Evolutionary conservation across 2,113 vertebrate species (phyloP).

Genomic region (Pan paniscus): DNA sequence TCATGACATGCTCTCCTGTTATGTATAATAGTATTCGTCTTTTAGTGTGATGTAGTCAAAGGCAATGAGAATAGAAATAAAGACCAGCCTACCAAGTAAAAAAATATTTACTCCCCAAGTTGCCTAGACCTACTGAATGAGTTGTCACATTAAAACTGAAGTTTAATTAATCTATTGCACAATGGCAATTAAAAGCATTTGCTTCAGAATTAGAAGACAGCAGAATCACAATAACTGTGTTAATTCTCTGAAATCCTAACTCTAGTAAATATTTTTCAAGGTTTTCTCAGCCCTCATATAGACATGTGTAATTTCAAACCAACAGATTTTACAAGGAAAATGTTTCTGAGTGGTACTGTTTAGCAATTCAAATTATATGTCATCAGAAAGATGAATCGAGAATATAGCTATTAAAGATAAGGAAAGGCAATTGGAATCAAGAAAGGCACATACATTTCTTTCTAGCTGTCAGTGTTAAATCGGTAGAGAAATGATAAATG

Average conservation of each 20-base stretch:
- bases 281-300: background rate
- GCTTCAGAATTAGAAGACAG: background rate
- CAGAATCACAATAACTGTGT: background rate
- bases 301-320: conserved; percentile 20
- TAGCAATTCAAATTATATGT: conserved; percentile 10
- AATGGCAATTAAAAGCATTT: background rate
- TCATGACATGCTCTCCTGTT: background rate
- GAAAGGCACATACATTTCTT: conserved; percentile 31
- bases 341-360: background rate
- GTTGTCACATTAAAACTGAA: background rate
- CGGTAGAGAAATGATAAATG: conserved; percentile 37
- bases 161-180: background rate
- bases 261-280: conserved; percentile 25
- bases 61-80: background rate
- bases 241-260: background rate
- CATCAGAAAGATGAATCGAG: conserved; percentile 50
- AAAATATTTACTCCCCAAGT: background rate
- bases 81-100: background rate
- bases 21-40: background rate
- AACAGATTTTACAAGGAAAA: background rate
- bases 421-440: conserved; percentile 48
- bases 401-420: conserved; percentile 5
- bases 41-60: background rate
- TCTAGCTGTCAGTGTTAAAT: conserved; percentile 36
- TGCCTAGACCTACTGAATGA: background rate